phyloP scores from a whole-genome alignment of 2,888 invertebrate species.

The Bhutanitis thaidina region DNA sequence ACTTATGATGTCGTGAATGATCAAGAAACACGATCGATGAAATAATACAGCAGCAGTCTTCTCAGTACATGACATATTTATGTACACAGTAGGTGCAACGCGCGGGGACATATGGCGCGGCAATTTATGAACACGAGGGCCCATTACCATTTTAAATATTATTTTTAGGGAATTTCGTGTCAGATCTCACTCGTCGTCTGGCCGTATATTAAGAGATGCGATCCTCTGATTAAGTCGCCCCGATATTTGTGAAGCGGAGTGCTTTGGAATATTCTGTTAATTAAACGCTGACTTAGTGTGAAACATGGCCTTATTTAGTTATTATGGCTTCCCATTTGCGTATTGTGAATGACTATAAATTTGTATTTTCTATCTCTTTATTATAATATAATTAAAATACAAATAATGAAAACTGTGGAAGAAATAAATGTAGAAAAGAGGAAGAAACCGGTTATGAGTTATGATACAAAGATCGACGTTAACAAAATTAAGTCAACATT shows the following conservation, averaged over 20 bases:
- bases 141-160: conserved; percentile 81
- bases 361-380: conserved; percentile 7
- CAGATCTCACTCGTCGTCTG: conserved; percentile 77
- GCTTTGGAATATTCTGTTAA: conserved; percentile 66
- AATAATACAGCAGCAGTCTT: conserved; percentile 58
- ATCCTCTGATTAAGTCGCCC: conserved; percentile 74
- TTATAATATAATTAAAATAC: not conserved
- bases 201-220: conserved; percentile 76
- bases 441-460: no score
- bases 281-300: conserved; percentile 53
- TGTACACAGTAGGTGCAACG: conserved; percentile 76
- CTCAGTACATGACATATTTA: conserved; percentile 79
- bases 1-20: conserved; percentile 33
- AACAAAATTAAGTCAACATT: no score
- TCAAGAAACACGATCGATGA: conserved; percentile 47
- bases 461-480: no score
- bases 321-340: conserved; percentile 13
- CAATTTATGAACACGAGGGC: conserved; percentile 76
- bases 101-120: conserved; percentile 74
- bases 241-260: conserved; percentile 58
- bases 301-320: conserved; percentile 26
- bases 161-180: conserved; percentile 80
- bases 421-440: no score
- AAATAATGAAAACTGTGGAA: no score
- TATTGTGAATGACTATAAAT: conserved; percentile 13